These are phyloP conservation scores for Caenorhabditis becei DNA, from an alignment of 2,888 invertebrate genomes.

Conservation along the genomic window DNA sequence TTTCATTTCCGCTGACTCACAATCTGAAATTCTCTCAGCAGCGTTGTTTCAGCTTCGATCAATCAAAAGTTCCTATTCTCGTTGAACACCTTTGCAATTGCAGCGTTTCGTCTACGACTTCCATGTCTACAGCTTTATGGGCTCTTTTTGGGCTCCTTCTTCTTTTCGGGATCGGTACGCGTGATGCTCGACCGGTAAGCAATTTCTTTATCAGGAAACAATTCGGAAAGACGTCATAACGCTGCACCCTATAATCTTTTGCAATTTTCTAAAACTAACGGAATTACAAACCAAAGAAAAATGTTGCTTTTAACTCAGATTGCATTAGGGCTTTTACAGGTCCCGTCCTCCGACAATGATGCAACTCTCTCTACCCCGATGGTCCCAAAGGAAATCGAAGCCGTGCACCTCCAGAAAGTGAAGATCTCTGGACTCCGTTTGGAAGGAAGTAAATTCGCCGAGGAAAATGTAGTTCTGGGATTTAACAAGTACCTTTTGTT, in stretches of 20 bases:
- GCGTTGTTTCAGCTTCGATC: background rate
- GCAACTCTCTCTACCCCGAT: background rate
- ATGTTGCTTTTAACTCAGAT: no score
- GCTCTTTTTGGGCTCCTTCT: conserved; percentile 39
- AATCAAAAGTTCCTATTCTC: background rate
- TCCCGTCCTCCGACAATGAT: background rate
- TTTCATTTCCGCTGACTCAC: no score
- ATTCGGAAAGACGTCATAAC: conserved; percentile 22
- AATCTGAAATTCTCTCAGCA: no score
- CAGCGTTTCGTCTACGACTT: background rate
- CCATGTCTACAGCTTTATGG: conserved; percentile 20
- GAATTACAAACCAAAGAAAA: conserved; percentile 4
- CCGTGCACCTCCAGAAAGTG: conserved; percentile 32
- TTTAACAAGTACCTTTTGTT: conserved; percentile 32
- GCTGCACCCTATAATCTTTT: conserved; percentile 12
- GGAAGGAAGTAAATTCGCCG: conserved; percentile 2
- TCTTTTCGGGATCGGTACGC: background rate
- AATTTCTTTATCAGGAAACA: conserved; percentile 10
- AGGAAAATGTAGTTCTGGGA: conserved; percentile 44
- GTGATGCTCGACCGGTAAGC: conserved; percentile 26
- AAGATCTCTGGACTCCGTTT: conserved; percentile 36
- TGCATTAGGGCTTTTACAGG: background rate
- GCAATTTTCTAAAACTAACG: background rate
- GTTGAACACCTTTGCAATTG: background rate
- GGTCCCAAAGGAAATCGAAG: conserved; percentile 4